phyloP scores from a whole-genome alignment of 2,888 invertebrate genomes.

The Metopia argyrocephala region DNA sequence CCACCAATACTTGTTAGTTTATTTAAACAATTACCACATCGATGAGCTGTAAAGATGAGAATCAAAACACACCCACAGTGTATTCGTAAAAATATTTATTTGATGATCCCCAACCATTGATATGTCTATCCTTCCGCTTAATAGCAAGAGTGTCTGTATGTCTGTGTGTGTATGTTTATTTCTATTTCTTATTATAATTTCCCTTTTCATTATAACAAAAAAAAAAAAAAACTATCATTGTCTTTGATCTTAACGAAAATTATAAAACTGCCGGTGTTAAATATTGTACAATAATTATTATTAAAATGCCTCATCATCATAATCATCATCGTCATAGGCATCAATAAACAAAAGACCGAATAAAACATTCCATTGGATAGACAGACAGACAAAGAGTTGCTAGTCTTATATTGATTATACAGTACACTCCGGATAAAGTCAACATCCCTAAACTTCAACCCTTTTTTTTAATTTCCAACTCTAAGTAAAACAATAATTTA shows the following conservation, averaged over 20 bases:
- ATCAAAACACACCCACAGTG: slow-evolving; percentile 54
- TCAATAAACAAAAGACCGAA: slow-evolving; percentile 34
- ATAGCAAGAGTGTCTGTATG: too few species aligned
- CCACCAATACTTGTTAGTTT: slow-evolving; percentile 33
- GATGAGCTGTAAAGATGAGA: slow-evolving; percentile 31
- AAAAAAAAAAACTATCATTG: too few species aligned
- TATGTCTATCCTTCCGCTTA: background rate
- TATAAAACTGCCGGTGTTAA: slow-evolving; percentile 54
- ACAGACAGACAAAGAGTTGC: slow-evolving; percentile 4
- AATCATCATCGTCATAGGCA: slow-evolving; percentile 14
- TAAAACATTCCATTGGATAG: too few species aligned
- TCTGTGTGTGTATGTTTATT: background rate
- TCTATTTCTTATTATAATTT: slow-evolving; percentile 25
- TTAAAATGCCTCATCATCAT: slow-evolving; percentile 35
- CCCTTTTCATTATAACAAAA: slow-evolving; percentile 25
- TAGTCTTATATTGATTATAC: too few species aligned
- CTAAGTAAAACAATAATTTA: too few species aligned
- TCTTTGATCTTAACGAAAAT: slow-evolving; percentile 63
- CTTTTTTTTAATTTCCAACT: too few species aligned
- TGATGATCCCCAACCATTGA: too few species aligned
- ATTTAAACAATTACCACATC: slow-evolving; percentile 62
- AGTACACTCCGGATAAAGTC: too few species aligned
- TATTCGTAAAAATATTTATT: slow-evolving; percentile 3
- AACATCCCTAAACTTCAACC: too few species aligned
- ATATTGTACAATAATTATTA: slow-evolving; percentile 54